Base-by-base conservation (phyloP, 2,888 invertebrate species). In the Trimorus sp. region DNA sequence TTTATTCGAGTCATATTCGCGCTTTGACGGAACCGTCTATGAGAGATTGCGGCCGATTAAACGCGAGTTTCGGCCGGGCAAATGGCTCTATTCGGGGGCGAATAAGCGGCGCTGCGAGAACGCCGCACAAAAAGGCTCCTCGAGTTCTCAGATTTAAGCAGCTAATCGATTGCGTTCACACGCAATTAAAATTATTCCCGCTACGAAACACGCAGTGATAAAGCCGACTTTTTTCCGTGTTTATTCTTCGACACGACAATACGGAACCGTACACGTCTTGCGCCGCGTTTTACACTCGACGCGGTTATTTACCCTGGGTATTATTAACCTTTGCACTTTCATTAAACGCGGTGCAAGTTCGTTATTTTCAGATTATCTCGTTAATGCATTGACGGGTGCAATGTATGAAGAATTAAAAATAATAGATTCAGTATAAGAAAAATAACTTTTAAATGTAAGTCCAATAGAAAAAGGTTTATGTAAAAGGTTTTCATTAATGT, bases 101-200 rank as follows among this genome's bases (percentile, higher is more conserved):
- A 60, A 60, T 60, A 40, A 15, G 2, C 59, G 15, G 3, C 53
- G 16, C 14, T 51, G 14, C 15, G 3, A 56, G 12, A 53, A 53
- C 26, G 54, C 14, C 36, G n/a, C 37, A 37, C n/a, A n/a, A 37
- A 56, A 56, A 56, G 37, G 14, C 37, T 7, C 60, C 38, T 38
- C 26, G 26, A 26, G 45, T 56, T 56, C 42, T 36, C 42, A 53
- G 49, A 53, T 40, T 53, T 66, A n/a, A 53, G 40, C 53, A 7
- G n/a, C 65, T 26, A 58, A 70, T 70, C 70, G 70, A 70, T 70
- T 70, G 49, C n/a, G 58, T 16, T 49, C 59, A 11, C 70, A 70
- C 70, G 70, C 70, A 59, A 70, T 70, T 59, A 70, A 70, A 70
- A 59, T 59, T 70, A 70, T 70, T 70, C 48, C 15, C 59, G 49